Conservation (phyloP, 2,888 invertebrate species). For the Pseudococcus longispinus region DNA sequence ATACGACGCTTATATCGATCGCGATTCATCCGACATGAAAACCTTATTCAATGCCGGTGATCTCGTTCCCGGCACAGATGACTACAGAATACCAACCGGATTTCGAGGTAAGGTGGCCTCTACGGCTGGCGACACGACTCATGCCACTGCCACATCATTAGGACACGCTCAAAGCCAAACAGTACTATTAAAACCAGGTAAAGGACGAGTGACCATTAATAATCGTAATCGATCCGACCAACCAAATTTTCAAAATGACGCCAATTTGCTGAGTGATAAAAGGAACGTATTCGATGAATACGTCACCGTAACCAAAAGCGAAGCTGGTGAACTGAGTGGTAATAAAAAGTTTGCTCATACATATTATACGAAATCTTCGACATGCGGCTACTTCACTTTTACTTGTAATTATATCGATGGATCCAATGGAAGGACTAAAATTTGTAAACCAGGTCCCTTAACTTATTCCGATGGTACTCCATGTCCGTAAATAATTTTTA, state of each 20-base stretch:
- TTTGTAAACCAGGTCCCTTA: constrained; percentile 81
- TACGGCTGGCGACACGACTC: constrained; percentile 70
- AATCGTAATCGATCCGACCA: constrained; percentile 55
- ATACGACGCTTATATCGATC: constrained; percentile 70
- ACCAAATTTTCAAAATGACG: not conserved
- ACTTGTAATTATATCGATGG: constrained; percentile 82
- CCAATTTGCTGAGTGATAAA: not conserved
- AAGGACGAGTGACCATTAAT: constrained; percentile 63
- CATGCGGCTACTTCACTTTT: constrained; percentile 86
- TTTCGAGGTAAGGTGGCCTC: constrained; percentile 72
- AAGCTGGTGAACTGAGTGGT: constrained; percentile 74
- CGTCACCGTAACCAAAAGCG: constrained; percentile 80
- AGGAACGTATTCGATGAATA: constrained; percentile 66
- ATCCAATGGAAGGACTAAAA: constrained; percentile 78
- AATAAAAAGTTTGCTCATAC: constrained; percentile 79
- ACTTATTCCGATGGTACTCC: constrained; percentile 77
- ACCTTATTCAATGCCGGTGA: constrained; percentile 66
- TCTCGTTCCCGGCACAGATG: constrained; percentile 72
- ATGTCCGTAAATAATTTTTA: not conserved
- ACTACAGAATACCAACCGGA: constrained; percentile 73
- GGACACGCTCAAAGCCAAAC: constrained; percentile 75
- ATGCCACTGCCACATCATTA: constrained; percentile 66
- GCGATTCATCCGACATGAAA: constrained; percentile 64
- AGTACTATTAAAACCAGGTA: constrained; percentile 66
- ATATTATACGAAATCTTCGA: constrained; percentile 85